Evolutionary conservation across 2,797 vertebrate species (phyloP), one percentile per base, ranked within the genome.

Genomic region (Scolopax bukidnonensis): DNA sequence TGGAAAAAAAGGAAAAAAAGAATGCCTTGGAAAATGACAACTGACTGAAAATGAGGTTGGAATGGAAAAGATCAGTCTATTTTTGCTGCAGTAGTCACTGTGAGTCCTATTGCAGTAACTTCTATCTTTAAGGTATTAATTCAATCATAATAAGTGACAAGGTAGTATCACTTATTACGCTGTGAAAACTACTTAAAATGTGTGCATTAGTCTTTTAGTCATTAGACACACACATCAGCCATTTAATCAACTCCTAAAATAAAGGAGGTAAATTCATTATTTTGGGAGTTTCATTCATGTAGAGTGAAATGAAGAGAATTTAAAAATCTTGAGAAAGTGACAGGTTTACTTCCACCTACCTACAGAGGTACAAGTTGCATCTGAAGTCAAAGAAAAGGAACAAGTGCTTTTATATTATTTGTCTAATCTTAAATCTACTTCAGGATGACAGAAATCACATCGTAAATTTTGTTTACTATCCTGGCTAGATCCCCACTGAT

Each of bases 261-360:
- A 64, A 65, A 91, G 32, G 25, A 30, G 18, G 32, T 71, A 57
- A 84, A 24, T 51, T 61, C 47, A 65, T 67, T 65, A 27, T 76
- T 82, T 76, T 59, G 18, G 38, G 61, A 79, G 28, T 88, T 16
- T 59, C 32, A 75, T 67, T 77, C 43, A 33, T 10, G 27, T 8
- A 65, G 23, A 81, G 27, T 68, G 33, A 95, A 91, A 81, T 36
- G 11, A 70, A 91, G 30, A n/a, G 7, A 41, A 86, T 57, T 59
- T 73, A 79, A 73, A 94, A 71, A 73, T 15, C 20, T 79, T 47
- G 54, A 59, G 84, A 85, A 76, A 47, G 2, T 54, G 40, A 17
- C 75, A 89, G 63, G 27, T 69, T 87, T 95, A 87, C 14, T 84
- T 84, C 70, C 78, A 85, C 63, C 74, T 87, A 59, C 81, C 74